Evolutionary conservation across 1,140 invertebrate genomes (phyloP).

Genomic region (Hermetia illucens): DNA sequence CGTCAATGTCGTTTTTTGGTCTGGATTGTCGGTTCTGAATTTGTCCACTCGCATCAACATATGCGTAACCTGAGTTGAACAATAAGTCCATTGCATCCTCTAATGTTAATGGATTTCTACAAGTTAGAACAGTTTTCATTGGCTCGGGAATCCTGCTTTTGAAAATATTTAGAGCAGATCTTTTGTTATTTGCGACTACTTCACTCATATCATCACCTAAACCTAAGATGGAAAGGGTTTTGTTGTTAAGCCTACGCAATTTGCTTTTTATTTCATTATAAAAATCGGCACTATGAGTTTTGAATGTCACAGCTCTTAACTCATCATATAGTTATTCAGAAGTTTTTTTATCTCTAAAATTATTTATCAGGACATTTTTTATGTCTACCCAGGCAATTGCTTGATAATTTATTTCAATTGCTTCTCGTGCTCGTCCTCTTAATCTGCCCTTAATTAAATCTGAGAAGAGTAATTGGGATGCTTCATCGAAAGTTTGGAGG

Average conservation of each 20-base stretch:
- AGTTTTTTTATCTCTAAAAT: not conserved
- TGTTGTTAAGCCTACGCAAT: not conserved
- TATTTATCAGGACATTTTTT: not conserved
- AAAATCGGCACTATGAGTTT: not conserved
- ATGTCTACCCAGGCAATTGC: not conserved
- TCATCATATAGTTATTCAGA: too few species aligned
- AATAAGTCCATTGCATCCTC: not conserved
- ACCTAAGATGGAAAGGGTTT: not conserved
- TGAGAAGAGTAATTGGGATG: not conserved
- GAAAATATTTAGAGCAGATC: not conserved
- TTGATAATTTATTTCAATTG: not conserved
- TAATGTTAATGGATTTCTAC: not conserved
- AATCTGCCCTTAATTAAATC: not conserved
- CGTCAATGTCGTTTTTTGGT: too few species aligned
- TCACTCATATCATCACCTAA: not conserved
- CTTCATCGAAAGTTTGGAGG: not conserved
- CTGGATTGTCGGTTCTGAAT: too few species aligned
- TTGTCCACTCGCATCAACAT: too few species aligned
- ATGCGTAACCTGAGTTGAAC: not conserved
- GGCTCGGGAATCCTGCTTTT: not conserved
- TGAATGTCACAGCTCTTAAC: not conserved
- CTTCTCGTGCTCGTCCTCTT: not conserved
- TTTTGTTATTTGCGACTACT: not conserved
- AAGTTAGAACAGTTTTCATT: not conserved
- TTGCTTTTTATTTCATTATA: not conserved